Evolutionary conservation across 2,888 invertebrate genomes (phyloP), one percentile per base, ranked within the genome.

Genomic region (Tiliacea aurago): DNA sequence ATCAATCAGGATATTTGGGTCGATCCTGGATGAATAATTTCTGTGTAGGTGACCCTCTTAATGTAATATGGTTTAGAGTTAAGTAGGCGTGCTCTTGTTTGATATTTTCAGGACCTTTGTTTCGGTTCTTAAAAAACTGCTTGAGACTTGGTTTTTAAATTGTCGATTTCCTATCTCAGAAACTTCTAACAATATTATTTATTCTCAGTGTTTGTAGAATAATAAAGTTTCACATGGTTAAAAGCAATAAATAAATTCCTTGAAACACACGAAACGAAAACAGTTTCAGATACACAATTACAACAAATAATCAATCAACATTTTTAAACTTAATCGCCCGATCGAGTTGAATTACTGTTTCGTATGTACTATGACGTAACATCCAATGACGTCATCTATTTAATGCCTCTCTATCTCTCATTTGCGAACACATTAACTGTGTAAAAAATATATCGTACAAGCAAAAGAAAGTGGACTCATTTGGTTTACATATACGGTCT

Each of bases 341-440:
- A 74, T 74, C 63, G 68, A 64, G 43, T 73, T 75, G 80, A 73
- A 76, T 78, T 74, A 83, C 80, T 74, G 84, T 70, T 76, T 61
- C 73, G 55, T 70, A 68, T 65, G 33, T 33, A 65, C 75, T 72
- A 61, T 75, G 76, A 76, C 68, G 58, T 51, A 72, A 70, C 61
- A 62, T 65, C 53, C 58, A 64, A 81, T 86, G 80, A 80, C 86
- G 84, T 73, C 86, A 78, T 86, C 81, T 78, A 76, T 73, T 81
- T 86, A 85, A 86, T 84, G 72, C 76, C 77, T 74, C 74, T 81
- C 80, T 76, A 78, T 86, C 76, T 82, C 80, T 83, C 86, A 83
- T 84, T 84, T 83, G 76, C 74, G 64, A 81, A 73, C 66, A 83
- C 84, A 84, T 84, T 80, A 84, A 74, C 71, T 55, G 68, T 61